phyloP scores from a whole-genome alignment of 2,888 invertebrate genomes.

The Oscheius sp. region DNA sequence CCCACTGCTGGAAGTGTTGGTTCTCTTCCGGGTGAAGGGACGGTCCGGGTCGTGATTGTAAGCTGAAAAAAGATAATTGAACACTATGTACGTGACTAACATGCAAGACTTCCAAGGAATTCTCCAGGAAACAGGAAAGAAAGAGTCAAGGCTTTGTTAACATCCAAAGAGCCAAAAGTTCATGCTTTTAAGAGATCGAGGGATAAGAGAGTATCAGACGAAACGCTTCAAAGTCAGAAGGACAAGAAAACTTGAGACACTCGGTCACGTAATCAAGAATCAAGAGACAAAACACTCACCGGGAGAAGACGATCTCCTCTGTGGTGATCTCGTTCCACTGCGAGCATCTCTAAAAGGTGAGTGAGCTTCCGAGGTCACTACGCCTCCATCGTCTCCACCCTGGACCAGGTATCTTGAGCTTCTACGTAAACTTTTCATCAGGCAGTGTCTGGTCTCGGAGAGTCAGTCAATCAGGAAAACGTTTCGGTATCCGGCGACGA shows the following conservation, averaged over 20 bases:
- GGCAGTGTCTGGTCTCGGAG: constrained; percentile 1
- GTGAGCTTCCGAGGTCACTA: constrained; percentile 20
- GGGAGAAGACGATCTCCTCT: constrained; percentile 32
- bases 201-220: neutral
- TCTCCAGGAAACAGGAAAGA: no score
- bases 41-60: constrained; percentile 2
- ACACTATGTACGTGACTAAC: no score
- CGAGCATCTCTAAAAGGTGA: constrained; percentile 17
- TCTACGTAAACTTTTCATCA: constrained; percentile 35
- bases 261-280: neutral
- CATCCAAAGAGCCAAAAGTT: neutral
- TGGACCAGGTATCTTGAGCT: constrained; percentile 22
- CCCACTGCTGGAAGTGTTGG: constrained; percentile 50
- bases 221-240: neutral
- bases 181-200: neutral
- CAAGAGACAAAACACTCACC: constrained; percentile 2
- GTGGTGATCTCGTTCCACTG: constrained; percentile 6
- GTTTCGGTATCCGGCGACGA: constrained; percentile 37
- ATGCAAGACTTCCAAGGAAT: no score
- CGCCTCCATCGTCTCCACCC: constrained; percentile 26
- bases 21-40: constrained; percentile 26
- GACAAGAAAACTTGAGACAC: neutral
- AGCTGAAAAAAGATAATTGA: neutral
- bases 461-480: constrained; percentile 4
- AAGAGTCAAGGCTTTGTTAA: no score